A percentile compares a stretch with the other conserved stretches of the same genome.
These are phyloP conservation scores for Lasioglossum calceatum DNA, from an alignment of 2,888 invertebrate genomes.

Conservation along the genomic window DNA sequence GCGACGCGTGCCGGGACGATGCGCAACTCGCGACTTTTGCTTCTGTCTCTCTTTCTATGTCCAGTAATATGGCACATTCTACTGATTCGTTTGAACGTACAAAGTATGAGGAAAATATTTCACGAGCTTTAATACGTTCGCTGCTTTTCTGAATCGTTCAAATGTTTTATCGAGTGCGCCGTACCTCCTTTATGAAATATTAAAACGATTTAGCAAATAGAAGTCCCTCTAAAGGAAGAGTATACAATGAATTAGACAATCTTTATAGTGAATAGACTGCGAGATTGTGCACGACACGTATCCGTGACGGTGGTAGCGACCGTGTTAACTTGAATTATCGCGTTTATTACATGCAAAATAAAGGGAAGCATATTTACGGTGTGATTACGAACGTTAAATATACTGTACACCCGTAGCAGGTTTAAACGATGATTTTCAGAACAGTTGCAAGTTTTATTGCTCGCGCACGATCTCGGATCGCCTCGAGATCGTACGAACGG, in stretches of 20 bases:
- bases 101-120: background rate
- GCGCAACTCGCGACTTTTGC: background rate
- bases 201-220: background rate
- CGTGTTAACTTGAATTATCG: background rate
- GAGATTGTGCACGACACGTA: background rate
- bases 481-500: background rate
- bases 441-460: constrained; percentile 4
- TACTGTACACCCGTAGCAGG: background rate
- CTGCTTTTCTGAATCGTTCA: background rate
- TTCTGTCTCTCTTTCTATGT: background rate
- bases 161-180: background rate
- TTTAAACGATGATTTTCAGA: background rate
- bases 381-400: background rate
- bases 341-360: background rate
- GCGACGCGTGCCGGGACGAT: background rate
- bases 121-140: background rate
- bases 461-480: background rate
- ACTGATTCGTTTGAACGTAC: background rate
- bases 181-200: background rate
- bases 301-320: background rate
- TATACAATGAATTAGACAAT: background rate
- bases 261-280: background rate
- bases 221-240: background rate
- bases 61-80: background rate
- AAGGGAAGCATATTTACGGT: background rate